Percentiles rank a stretch among this genome's conserved stretches.
Evolutionary conservation across 2,888 invertebrate genomes (phyloP).

Genomic region (Archips xylosteana): DNA sequence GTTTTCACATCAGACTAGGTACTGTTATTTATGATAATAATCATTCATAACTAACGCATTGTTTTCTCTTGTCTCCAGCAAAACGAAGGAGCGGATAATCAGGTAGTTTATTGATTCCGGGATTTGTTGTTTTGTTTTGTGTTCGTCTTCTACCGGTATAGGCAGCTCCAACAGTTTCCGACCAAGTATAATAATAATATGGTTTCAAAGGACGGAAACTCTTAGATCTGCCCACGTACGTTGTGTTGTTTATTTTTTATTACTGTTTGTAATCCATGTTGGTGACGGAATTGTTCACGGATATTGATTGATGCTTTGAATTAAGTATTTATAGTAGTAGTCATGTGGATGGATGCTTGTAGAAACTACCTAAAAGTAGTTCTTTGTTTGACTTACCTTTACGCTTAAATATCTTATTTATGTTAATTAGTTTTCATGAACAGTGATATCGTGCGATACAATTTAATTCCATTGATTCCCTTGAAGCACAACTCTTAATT

Average conservation of each 20-base stretch:
- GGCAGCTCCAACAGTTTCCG: conserved; percentile 4
- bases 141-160: conserved; percentile 36
- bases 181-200: background rate
- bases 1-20: background rate
- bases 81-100: conserved; percentile 81
- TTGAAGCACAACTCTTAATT: conserved; percentile 28
- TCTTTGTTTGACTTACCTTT: background rate
- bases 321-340: background rate
- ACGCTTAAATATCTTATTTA: conserved; percentile 5
- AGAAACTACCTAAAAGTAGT: background rate
- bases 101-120: conserved; percentile 62
- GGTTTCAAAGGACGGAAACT: background rate
- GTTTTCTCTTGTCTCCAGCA: conserved; percentile 80
- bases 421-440: conserved; percentile 11
- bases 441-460: background rate
- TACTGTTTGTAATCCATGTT: background rate
- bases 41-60: conserved; percentile 49
- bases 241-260: conserved; percentile 11
- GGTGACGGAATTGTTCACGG: conserved; percentile 10
- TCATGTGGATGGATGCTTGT: background rate
- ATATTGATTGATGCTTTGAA: background rate
- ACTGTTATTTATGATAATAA: conserved; percentile 4
- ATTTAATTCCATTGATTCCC: conserved; percentile 21
- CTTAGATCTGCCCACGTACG: conserved; percentile 2
- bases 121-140: conserved; percentile 44